Evolutionary conservation across 1,140 invertebrate genomes (phyloP).

Genomic region (Atta colombica): DNA sequence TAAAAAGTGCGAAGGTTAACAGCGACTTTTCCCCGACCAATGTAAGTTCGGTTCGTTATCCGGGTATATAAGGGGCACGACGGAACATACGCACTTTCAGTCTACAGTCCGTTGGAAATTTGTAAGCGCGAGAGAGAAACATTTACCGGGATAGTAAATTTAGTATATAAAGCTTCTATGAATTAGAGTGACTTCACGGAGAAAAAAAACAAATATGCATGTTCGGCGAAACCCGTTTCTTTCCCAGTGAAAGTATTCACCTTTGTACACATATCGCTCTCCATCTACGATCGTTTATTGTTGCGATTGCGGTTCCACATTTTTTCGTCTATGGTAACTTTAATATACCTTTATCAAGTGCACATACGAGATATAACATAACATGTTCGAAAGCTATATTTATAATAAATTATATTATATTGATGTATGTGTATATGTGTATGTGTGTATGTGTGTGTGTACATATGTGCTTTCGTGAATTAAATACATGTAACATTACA

Average conservation of each 20-base stretch:
- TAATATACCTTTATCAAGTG: neutral
- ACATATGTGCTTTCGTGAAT: neutral
- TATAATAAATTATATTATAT: constrained; percentile 14
- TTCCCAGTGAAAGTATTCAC: constrained; percentile 24
- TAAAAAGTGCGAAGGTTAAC: constrained; percentile 72
- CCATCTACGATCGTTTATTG: neutral
- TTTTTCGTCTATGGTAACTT: constrained; percentile 18
- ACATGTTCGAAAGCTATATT: neutral
- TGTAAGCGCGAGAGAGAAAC: constrained; percentile 15
- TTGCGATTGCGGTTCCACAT: neutral
- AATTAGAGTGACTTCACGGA: neutral
- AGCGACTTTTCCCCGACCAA: constrained; percentile 63
- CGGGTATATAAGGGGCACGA: constrained; percentile 64
- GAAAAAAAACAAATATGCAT: neutral
- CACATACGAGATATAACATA: neutral
- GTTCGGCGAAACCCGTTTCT: constrained; percentile 42
- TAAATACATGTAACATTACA: neutral
- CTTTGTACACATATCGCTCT: neutral
- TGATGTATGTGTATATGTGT: too few species aligned
- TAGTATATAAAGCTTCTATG: neutral
- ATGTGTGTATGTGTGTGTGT: too few species aligned
- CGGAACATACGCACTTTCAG: constrained; percentile 62
- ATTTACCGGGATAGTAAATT: neutral
- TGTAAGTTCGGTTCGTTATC: constrained; percentile 48
- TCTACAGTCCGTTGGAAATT: constrained; percentile 41